Evolutionary conservation across 2,797 vertebrate genomes (phyloP).

Genomic region (Lophotriccus pileatus): DNA sequence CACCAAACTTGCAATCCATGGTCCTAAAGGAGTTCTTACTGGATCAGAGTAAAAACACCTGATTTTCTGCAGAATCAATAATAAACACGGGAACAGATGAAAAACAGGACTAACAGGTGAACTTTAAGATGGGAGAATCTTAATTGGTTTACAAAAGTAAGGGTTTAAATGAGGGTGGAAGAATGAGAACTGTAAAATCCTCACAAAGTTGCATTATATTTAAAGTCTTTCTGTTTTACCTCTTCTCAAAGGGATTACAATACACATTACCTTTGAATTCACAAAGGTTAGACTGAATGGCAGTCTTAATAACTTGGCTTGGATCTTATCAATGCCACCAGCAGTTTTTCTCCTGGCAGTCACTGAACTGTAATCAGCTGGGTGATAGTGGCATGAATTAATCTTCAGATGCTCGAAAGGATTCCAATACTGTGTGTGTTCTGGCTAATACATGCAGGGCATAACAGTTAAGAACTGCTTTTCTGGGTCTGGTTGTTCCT

Average conservation of each 20-base stretch:
- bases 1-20: rapidly evolving
- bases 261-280: neutral
- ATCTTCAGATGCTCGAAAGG: neutral
- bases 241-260: neutral
- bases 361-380: neutral
- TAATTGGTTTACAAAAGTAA: neutral
- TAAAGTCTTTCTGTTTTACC: neutral
- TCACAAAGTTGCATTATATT: neutral
- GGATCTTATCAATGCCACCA: neutral
- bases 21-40: neutral
- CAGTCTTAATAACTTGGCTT: neutral
- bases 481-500: neutral
- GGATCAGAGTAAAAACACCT: neutral
- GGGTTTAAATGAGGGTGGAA: neutral
- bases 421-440: neutral
- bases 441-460: neutral
- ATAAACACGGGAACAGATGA: neutral
- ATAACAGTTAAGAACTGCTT: neutral
- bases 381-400: neutral
- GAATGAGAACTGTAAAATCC: neutral
- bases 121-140: neutral
- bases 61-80: neutral
- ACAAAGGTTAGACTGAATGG: neutral
- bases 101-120: neutral
- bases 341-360: neutral